Evolutionary conservation across 2,113 vertebrate genomes (phyloP).

Genomic region (Dendrocopos noguchii): DNA sequence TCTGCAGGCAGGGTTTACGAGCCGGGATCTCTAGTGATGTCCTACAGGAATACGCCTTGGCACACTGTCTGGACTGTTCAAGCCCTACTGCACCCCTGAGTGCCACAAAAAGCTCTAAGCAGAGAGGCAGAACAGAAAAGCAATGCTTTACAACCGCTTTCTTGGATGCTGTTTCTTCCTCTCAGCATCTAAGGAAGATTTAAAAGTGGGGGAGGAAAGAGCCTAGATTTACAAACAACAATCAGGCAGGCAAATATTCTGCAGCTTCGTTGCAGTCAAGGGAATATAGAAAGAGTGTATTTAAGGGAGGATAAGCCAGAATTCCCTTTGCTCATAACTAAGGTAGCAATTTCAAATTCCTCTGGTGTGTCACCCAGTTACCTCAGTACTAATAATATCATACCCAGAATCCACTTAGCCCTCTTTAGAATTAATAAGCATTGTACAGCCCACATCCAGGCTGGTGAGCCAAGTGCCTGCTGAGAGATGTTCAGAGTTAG

Average conservation of each 20-base stretch:
- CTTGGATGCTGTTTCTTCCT: constrained; percentile 31
- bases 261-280: constrained; percentile 10
- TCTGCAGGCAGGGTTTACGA: constrained; percentile 25
- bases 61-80: constrained; percentile 56
- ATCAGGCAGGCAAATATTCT: constrained; percentile 59
- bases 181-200: constrained; percentile 5
- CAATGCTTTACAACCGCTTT: constrained; percentile 48
- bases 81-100: constrained; percentile 43
- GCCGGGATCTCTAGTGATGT: constrained; percentile 1
- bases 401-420: background rate
- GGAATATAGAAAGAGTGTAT: background rate
- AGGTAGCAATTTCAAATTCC: background rate
- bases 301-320: constrained; percentile 25
- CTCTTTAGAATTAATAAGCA: background rate
- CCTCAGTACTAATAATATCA: background rate
- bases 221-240: constrained; percentile 54
- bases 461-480: background rate
- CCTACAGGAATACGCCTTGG: constrained; percentile 44
- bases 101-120: constrained; percentile 39
- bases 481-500: background rate
- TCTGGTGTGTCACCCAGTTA: background rate
- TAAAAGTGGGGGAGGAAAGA: background rate
- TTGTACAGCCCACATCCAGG: accelerated
- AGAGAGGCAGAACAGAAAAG: constrained; percentile 22
- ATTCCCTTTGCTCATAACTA: background rate